Percentiles rank a stretch among this genome's conserved stretches.
Evolutionary conservation across 2,888 invertebrate species (phyloP).

Genomic region (Dryococelus australis): DNA sequence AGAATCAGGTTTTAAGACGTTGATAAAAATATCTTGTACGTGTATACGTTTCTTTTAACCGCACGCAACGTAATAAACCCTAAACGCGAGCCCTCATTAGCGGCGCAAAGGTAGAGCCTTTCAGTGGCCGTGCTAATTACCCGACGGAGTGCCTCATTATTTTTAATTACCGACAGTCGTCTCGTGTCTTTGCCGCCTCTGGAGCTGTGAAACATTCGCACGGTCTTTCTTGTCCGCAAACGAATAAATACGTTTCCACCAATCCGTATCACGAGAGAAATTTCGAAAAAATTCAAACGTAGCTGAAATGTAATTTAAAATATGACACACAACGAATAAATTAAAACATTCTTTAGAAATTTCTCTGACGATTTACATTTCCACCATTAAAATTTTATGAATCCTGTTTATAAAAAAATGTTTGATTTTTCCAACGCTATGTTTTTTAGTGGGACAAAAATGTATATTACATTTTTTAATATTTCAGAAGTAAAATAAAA

Average conservation of each 20-base stretch:
- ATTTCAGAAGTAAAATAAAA: no score
- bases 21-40: neutral
- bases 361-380: no score
- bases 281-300: no score
- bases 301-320: no score
- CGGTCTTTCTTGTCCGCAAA: neutral
- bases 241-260: neutral
- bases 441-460: no score
- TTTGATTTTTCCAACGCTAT: no score
- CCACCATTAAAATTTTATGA: no score
- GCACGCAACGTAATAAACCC: neutral
- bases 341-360: no score
- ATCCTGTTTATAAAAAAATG: no score
- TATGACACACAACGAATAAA: no score
- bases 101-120: neutral
- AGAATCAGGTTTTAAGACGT: neutral
- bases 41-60: neutral
- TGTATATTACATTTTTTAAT: no score
- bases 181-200: neutral
- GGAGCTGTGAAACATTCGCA: neutral
- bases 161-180: conserved; percentile 3
- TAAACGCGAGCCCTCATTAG: neutral
- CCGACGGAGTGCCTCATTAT: neutral
- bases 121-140: neutral
- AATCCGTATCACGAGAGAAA: neutral